These are phyloP conservation scores for Lithophane leautieri DNA, from an alignment of 2,888 invertebrate species.

Conservation along the genomic window DNA sequence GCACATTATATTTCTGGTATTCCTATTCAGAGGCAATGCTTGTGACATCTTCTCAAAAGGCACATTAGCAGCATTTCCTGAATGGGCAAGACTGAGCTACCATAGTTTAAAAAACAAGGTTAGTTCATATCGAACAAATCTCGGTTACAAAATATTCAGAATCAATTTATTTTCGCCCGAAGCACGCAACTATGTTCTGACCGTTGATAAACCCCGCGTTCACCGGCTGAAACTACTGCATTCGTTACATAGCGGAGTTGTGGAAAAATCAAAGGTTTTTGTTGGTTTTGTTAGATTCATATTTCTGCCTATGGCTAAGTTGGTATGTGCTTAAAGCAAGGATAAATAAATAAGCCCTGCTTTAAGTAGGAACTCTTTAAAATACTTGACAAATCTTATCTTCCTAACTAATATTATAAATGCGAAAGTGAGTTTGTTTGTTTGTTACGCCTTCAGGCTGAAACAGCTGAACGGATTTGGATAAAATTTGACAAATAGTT, in stretches of 20 bases:
- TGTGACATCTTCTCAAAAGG: too few species aligned
- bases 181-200: constrained; percentile 25
- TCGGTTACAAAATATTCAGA: constrained; percentile 48
- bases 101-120: constrained; percentile 20
- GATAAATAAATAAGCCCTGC: background rate
- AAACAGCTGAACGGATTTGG: too few species aligned
- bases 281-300: background rate
- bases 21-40: too few species aligned
- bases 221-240: constrained; percentile 32
- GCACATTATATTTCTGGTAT: too few species aligned
- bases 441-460: too few species aligned
- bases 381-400: too few species aligned
- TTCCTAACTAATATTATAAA: background rate
- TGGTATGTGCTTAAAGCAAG: background rate
- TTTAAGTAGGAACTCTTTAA: too few species aligned
- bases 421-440: background rate
- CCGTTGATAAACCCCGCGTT: constrained; percentile 39
- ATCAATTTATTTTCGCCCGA: constrained; percentile 52
- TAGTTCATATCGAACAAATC: constrained; percentile 33
- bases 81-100: too few species aligned
- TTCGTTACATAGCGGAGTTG: constrained; percentile 18
- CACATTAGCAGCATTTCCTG: background rate
- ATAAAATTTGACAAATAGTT: too few species aligned
- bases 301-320: background rate
- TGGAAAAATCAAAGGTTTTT: constrained; percentile 12